Evolutionary conservation across 2,888 invertebrate genomes (phyloP), one percentile per base, ranked within the genome.

Genomic region (Amiota mariae): DNA sequence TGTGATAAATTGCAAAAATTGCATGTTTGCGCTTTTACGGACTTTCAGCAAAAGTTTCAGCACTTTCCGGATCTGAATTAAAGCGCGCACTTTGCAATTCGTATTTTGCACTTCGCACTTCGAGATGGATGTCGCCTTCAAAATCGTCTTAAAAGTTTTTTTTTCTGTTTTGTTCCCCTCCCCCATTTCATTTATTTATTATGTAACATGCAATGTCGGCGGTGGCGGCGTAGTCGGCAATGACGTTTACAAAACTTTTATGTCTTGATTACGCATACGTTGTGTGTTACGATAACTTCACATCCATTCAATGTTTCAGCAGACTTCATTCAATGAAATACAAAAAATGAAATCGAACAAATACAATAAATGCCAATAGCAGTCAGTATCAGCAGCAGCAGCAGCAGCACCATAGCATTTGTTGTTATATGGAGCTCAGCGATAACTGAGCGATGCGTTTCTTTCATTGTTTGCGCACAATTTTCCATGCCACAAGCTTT

Each of bases 1-100:
- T 78, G 78, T 81, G 81, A 80, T 82, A 80, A 82, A 79, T 78
- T 78, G 76, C 76, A 75, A 74, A 78, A 75, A 73, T 70, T 71
- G 70, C 64, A 73, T 74, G 75, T 76, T 67, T 72, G 72, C 70
- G 68, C 56, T 72, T 70, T 71, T 49, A 71, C 72, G 67, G 57
- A n/a, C 72, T 64, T 71, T 67, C 18, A 59, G 12, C 15, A 59
- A 20, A 20, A 11, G 15, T 59, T 59, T 18, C 18, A 20, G 1
- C 18, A 20, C 57, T 15, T 18, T 10, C 18, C 18, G 20, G 57
- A 36, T 36, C 36, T 36, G 36, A 36, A 36, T 36, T 36, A 36
- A 36, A 36, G 36, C 36, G 36, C 36, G 36, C 36, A 36, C 36
- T 36, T 36, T 36, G 36, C 36, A 36, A 36, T 36, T 36, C 36